Conservation (phyloP, 1,140 invertebrate genomes). For the Drosophila azteca region DNA sequence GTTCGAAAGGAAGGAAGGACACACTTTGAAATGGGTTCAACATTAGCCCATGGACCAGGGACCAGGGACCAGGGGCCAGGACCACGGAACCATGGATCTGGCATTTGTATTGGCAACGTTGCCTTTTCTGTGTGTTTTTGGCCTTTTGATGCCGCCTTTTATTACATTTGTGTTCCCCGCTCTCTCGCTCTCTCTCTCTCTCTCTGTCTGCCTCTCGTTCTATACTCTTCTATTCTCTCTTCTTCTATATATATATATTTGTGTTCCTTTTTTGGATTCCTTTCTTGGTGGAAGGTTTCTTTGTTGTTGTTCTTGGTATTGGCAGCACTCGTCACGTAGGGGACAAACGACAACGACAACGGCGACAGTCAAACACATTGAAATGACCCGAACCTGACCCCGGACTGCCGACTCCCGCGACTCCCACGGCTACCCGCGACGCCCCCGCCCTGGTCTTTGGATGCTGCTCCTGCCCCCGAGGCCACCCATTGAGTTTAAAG, state of each 20-base stretch:
- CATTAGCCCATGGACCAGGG: constrained; percentile 28
- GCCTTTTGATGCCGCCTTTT: constrained; percentile 65
- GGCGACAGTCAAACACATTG: constrained; percentile 48
- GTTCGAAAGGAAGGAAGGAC: constrained; percentile 35
- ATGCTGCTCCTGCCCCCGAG: constrained; percentile 23
- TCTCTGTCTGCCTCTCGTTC: background rate
- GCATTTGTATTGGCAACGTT: constrained; percentile 53
- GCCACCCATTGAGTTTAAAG: constrained; percentile 52
- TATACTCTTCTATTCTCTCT: background rate
- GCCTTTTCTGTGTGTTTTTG: constrained; percentile 48
- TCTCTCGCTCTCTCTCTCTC: background rate
- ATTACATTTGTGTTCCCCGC: constrained; percentile 53
- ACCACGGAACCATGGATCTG: constrained; percentile 5
- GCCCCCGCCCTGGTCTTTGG: background rate
- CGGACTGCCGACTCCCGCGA: background rate
- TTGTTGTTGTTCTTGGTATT: constrained; percentile 29
- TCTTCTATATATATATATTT: constrained; percentile 1
- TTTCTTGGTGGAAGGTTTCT: constrained; percentile 1
- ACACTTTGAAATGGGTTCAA: constrained; percentile 66
- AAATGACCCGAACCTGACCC: constrained; percentile 48
- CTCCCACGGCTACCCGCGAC: background rate
- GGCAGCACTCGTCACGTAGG: constrained; percentile 50
- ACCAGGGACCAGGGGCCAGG: background rate
- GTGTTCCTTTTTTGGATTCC: constrained; percentile 11
- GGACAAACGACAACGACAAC: constrained; percentile 35